phyloP scores from a whole-genome alignment of 2,797 vertebrate genomes.

The Crypturellus tataupa region DNA sequence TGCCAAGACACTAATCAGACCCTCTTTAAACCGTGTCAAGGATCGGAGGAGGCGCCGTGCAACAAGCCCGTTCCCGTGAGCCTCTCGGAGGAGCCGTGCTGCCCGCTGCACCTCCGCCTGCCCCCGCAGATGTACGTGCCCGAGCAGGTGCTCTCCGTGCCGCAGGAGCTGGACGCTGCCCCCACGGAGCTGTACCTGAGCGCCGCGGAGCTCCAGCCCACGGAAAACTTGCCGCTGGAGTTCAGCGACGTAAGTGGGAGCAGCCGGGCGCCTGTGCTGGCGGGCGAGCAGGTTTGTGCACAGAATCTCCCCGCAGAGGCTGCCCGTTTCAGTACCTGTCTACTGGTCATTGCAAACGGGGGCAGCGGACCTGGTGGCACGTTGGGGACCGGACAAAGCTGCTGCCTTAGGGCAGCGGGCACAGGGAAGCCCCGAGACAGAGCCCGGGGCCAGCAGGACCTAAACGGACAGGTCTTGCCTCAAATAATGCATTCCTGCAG shows the following conservation, averaged over 20 bases:
- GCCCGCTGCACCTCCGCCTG: constrained; percentile 91
- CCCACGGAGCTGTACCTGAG: constrained; percentile 94
- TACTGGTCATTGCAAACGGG: neutral
- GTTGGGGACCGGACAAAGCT: rapidly evolving
- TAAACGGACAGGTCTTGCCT: neutral
- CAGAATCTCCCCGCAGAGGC: neutral
- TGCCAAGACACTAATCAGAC: constrained; percentile 94
- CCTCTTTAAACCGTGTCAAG: constrained; percentile 93
- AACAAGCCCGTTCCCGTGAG: constrained; percentile 91
- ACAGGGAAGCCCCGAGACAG: too few species aligned
- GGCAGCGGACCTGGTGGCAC: rapidly evolving
- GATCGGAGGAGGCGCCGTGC: constrained; percentile 92
- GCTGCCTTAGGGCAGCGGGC: too few species aligned
- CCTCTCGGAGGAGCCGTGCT: constrained; percentile 93
- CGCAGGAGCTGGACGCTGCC: constrained; percentile 84
- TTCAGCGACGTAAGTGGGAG: constrained; percentile 93
- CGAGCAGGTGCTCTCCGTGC: constrained; percentile 88
- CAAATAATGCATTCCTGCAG: neutral
- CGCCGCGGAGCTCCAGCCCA: constrained; percentile 96
- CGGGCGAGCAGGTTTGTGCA: neutral
- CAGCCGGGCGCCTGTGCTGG: neutral
- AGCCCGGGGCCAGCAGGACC: neutral
- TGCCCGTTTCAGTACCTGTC: rapidly evolving
- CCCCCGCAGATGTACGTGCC: constrained; percentile 93
- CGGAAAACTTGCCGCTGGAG: constrained; percentile 94